phyloP scores from a whole-genome alignment of 2,113 vertebrate species.

The Pelecanus crispus region DNA sequence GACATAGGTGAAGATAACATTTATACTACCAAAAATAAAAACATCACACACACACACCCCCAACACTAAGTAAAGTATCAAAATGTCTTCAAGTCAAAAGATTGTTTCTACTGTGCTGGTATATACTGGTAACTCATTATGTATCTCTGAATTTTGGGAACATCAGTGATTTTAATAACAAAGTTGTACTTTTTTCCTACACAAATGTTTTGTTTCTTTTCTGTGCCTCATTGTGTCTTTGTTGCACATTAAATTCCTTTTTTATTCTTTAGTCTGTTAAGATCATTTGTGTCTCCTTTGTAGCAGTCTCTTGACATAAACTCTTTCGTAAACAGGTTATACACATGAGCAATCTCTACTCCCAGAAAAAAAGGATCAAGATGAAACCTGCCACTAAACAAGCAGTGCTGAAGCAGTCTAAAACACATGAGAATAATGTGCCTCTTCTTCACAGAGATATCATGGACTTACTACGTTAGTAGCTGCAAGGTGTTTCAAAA shows the following conservation, averaged over 20 bases:
- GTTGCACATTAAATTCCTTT: neutral
- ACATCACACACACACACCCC: rapidly evolving
- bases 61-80: neutral
- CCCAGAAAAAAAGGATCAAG: neutral
- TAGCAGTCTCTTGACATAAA: constrained; percentile 26
- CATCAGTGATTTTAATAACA: neutral
- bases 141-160: neutral
- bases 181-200: neutral
- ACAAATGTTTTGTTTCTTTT: neutral
- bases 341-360: constrained; percentile 16
- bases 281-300: neutral
- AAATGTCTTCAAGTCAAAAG: neutral
- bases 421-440: neutral
- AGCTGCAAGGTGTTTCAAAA: constrained; percentile 11
- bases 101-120: neutral
- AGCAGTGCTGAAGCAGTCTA: constrained; percentile 5
- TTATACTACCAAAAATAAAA: neutral
- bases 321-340: neutral
- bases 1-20: neutral
- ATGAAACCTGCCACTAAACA: constrained; percentile 18
- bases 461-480: neutral
- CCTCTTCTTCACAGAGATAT: neutral
- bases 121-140: neutral
- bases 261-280: neutral
- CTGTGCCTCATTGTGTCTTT: neutral